Evolutionary conservation across 2,113 vertebrate genomes (phyloP), one percentile per base, ranked within the genome.

Genomic region (Rissa tridactyla): DNA sequence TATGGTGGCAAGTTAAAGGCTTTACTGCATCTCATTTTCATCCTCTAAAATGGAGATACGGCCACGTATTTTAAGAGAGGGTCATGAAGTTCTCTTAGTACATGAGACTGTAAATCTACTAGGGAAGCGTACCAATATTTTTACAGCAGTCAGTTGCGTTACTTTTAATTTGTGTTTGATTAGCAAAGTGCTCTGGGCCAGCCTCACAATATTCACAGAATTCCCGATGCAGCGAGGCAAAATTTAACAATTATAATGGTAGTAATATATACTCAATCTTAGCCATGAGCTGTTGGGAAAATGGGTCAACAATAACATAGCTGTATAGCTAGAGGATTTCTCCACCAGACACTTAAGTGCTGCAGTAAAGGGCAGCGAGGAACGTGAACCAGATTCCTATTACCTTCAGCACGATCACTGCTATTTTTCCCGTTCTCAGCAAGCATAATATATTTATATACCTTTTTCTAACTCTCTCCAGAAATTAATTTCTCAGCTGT

Each of bases 151-250:
- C 94, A 93, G 79, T 64, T 83, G 94, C 68, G 72, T 73, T 93
- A 66, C 71, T 71, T 96, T 92, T 93, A 96, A 96, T 96, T 96
- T 78, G 82, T 86, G 93, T 96, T 96, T 96, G 96, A 95, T 96
- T 97, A 96, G 88, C 51, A 68, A 81, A 94, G 92, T 68, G 93
- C 95, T 96, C 92, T 93, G 90, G 92, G 90, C 85, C 96, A 92
- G 68, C 27, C 68, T 83, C 85, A 65, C 76, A 51, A 68, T 66
- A 80, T n/a, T 68, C 95, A 93, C 92, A 75, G 82, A 90, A 96
- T 71, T 95, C 95, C 95, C 51, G 6, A 55, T 25, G 88, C 93
- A 86, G 85, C 2, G 0, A 93, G 82, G 90, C 68, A 96, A 95
- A 90, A 93, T 92, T 49, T 78, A 88, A 91, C 95, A 88, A 96